Evolutionary conservation across 53 echinoderm and acorn worm genomes (phyloP), one percentile per base, ranked within the genome.

Genomic region (Mesocentrotus franciscanus): DNA sequence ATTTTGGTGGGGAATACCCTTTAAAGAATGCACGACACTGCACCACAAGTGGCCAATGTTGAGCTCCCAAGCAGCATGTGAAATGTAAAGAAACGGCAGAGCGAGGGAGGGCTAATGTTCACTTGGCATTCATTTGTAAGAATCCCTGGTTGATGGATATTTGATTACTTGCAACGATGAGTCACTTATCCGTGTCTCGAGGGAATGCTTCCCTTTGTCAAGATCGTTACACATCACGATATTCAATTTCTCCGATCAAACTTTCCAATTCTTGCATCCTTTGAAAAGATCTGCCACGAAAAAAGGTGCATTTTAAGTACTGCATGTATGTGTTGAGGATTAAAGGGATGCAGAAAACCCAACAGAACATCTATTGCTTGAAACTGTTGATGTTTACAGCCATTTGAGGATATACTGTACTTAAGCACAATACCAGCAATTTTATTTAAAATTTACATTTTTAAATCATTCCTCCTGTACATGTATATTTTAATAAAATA

Each of bases 51-150:
- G 34, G 78, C 78, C 33, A 78, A 16, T 13, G 78, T 32, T 78
- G 17, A 8, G 34, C 32, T 78, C 15, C 13, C 14, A 32, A 78
- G 34, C 78, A 34, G 32, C 32, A 78, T 34, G 2, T 32, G 32
- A n/a, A 26, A 78, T 78, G 34, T 64, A 64, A 64, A 64, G 64
- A 64, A 64, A 64, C 13, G 33, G 35, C 34, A 33, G 78, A 78
- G 35, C 33, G 34, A 78, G 78, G 78, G 34, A 78, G 78, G 78
- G 11, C 32, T 78, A 33, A 78, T 78, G 78, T 32, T 78, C 15
- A 33, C 78, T 78, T 78, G 78, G 33, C 78, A 33, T 78, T n/a
- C 78, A 78, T 78, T 78, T 78, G 78, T 78, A 78, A 34, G 78
- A 78, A 78, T 34, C 4, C 14, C 33, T 34, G 78, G 33, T 33